Evolutionary conservation across 1,140 invertebrate genomes (phyloP).

Genomic region (Drosophila sp.): DNA sequence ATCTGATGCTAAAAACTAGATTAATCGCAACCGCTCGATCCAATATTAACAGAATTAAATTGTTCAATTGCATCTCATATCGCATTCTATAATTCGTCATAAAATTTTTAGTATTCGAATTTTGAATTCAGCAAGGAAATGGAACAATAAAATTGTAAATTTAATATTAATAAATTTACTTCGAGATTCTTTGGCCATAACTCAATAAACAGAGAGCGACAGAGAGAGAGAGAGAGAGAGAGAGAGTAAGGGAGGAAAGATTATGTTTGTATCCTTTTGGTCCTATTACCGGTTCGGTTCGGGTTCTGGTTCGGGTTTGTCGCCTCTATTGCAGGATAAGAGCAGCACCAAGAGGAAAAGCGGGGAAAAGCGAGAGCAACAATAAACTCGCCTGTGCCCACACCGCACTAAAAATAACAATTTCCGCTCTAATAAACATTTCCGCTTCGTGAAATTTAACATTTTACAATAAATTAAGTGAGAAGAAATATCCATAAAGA

Average conservation of each 20-base stretch:
- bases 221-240: neutral
- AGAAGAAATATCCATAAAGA: constrained; percentile 73
- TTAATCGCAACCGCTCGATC: too few species aligned
- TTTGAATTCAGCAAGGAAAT: constrained; percentile 9
- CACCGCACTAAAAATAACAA: constrained; percentile 81
- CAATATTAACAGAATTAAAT: too few species aligned
- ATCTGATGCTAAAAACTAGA: too few species aligned
- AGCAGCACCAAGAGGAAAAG: constrained; percentile 22
- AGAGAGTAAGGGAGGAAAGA: neutral
- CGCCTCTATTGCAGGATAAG: constrained; percentile 43
- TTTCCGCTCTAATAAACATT: constrained; percentile 83
- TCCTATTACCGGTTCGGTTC: constrained; percentile 2
- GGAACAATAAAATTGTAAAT: constrained; percentile 1
- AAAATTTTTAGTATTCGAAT: too few species aligned
- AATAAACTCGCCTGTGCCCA: constrained; percentile 51
- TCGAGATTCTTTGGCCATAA: neutral
- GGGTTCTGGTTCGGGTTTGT: constrained; percentile 28
- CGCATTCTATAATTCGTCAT: too few species aligned
- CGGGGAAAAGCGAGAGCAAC: constrained; percentile 15
- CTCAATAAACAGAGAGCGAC: neutral
- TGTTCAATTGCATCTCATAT: too few species aligned
- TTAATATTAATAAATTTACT: neutral
- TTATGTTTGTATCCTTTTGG: constrained; percentile 38
- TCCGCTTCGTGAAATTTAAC: constrained; percentile 82
- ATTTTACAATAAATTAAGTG: constrained; percentile 82